Evolutionary conservation across 2,888 invertebrate species (phyloP), one percentile per base, ranked within the genome.

Genomic region (Adelphocoris suturalis): DNA sequence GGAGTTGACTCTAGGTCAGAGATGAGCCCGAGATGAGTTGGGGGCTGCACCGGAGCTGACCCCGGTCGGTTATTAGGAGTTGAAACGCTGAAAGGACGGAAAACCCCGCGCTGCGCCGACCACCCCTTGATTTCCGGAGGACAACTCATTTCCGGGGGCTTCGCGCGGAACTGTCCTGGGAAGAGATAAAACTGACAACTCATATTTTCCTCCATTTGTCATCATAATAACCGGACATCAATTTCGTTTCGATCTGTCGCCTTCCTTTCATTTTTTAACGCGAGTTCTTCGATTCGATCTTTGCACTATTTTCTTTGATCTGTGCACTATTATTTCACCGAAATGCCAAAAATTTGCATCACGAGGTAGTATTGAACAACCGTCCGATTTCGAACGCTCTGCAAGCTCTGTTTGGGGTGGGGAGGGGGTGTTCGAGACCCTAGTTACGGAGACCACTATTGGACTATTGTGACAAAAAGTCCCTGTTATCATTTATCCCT

Each of bases 91-190:
- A 7, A 57, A n/a, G 57, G n/a, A 57, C 16, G 57, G 57, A 57
- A 57, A 13, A 16, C 57, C 12, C 19, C 57, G 57, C 16, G n/a
- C n/a, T 37, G 37, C n/a, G n/a, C 37, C 37, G n/a, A n/a, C 57
- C 57, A n/a, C 19, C 57, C 57, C 16, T 57, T 57, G 57, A 57
- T 57, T 57, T 57, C 57, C 57, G 57, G 57, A n/a, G n/a, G 0
- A 57, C 57, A 57, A 57, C 57, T 57, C 57, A 57, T 57, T 57
- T 57, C 57, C 57, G 57, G 57, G 57, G 7, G 14, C 57, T 16
- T 57, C 12, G 57, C 14, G n/a, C 16, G 57, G n/a, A 57, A 57
- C 57, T 57, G 57, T 16, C 57, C 57, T 57, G 57, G 57, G 57
- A 0, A 57, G 16, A n/a, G 57, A 57, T 57, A 14, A 57, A 57